These are phyloP conservation scores for Boulengeromyrus knoepffleri DNA, from an alignment of 2,113 vertebrate genomes.

Conservation along the genomic window DNA sequence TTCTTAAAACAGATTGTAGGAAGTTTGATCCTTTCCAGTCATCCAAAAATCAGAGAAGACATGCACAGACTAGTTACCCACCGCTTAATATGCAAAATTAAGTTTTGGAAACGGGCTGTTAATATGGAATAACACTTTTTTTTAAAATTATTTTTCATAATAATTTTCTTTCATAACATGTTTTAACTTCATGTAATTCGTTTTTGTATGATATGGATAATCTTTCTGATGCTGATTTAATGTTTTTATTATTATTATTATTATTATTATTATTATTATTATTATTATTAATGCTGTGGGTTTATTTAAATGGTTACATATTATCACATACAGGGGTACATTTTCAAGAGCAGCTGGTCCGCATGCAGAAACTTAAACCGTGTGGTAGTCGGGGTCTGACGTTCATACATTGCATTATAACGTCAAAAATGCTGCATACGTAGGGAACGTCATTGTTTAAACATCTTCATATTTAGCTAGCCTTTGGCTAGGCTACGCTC, in stretches of 20 bases:
- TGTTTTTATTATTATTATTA: neutral
- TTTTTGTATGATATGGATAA: neutral
- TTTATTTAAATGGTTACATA: neutral
- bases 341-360: neutral
- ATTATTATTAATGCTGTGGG: neutral
- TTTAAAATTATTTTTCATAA: neutral
- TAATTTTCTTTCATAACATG: neutral
- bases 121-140: neutral
- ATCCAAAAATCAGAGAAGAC: neutral
- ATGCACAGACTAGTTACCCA: neutral
- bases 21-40: neutral
- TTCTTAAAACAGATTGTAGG: neutral
- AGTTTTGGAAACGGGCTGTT: neutral
- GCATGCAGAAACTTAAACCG: neutral
- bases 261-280: neutral
- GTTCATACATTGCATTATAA: neutral
- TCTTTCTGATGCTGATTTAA: neutral
- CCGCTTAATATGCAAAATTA: neutral
- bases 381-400: neutral
- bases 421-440: neutral
- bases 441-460: neutral
- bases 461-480: neutral
- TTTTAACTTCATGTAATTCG: neutral
- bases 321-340: neutral
- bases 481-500: neutral